phyloP scores from a whole-genome alignment of 2,113 vertebrate genomes.

The Scytalopus superciliaris region DNA sequence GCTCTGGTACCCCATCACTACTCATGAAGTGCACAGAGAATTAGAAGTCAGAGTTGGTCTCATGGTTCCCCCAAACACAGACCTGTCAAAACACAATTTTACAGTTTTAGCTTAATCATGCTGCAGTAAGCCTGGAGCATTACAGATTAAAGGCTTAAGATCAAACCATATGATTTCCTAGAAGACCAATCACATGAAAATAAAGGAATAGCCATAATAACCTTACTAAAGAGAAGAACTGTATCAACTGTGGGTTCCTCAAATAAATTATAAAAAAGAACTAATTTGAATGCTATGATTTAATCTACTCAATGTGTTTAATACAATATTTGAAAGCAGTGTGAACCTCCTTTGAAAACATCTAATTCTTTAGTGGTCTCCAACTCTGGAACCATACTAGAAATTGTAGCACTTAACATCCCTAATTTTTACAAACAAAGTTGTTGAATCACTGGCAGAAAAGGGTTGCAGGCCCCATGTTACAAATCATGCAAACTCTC shows the following conservation, averaged over 20 bases:
- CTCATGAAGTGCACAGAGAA: background rate
- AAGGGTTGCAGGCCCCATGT: background rate
- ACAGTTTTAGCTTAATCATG: conserved; percentile 27
- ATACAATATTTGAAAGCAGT: background rate
- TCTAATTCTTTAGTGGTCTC: background rate
- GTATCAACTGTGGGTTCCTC: background rate
- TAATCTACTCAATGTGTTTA: background rate
- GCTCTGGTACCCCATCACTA: background rate
- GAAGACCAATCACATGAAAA: background rate
- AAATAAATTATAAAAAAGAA: background rate
- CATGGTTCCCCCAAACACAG: background rate
- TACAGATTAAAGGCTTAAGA: conserved; percentile 12
- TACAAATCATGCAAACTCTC: background rate
- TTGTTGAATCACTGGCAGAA: background rate
- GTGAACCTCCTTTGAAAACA: background rate
- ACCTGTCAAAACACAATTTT: conserved; percentile 16
- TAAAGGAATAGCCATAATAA: background rate
- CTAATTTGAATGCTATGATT: background rate
- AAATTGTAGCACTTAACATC: background rate
- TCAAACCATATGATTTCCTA: background rate
- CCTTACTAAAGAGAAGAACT: background rate
- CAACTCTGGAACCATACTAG: background rate
- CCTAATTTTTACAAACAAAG: background rate
- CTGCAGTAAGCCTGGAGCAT: background rate
- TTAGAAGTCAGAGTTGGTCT: background rate